Evolutionary conservation across 2,113 vertebrate genomes (phyloP), one percentile per base, ranked within the genome.

Genomic region (Scomber scombrus): DNA sequence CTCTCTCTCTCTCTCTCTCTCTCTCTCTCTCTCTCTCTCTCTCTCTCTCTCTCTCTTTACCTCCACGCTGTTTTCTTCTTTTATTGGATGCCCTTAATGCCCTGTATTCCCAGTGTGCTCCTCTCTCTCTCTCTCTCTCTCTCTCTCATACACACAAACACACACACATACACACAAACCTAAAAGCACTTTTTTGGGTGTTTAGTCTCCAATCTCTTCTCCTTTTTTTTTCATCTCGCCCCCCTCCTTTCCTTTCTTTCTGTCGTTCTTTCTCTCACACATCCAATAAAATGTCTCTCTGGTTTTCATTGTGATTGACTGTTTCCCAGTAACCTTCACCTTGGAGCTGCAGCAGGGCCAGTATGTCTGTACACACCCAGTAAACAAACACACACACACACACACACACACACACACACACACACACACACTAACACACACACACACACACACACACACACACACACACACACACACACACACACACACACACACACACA

Each of bases 251-350:
- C 5, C 52, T n/a, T 15, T 8, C 14, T 54, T 19, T 15, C 4
- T 54, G 3, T 34, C 5, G 1, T 40, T 40, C 8, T 40, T 40
- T 40, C 34, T 40, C 7, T 40, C 34, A 40, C 43, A 31, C 47
- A 56, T 8, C 19, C 43, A 34, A 29, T 71, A 56, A 82, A 56
- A 62, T n/a, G 8, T 29, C 16, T 34, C 58, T 62, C 19, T 69
- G 76, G 56, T 49, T 81, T 40, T 67, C 50, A 52, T 15, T 78
- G 51, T 64, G 47, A 47, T 76, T 69, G 67, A 63, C 34, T 51
- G 71, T 52, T 52, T 75, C 26, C 29, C n/a, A 11, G 56, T 80
- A 66, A 82, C 79, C 88, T 80, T 85, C 76, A 82, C 56, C 74
- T 65, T 66, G 52, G 65, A 66, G 66, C 81, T 74, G 58, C 58